Evolutionary conservation across 2,113 vertebrate genomes (phyloP).

Genomic region (Barnardius zonarius): DNA sequence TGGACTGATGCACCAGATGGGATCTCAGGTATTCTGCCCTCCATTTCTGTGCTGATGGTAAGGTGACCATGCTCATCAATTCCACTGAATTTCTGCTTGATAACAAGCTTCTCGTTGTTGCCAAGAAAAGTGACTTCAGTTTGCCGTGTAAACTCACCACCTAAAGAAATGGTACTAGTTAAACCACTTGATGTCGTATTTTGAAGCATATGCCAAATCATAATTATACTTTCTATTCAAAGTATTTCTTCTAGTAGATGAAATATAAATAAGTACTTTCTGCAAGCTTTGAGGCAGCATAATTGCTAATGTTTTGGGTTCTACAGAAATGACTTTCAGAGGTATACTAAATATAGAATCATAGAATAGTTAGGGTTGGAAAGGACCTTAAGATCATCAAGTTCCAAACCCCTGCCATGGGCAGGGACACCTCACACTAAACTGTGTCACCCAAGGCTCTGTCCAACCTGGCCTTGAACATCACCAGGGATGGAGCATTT

Average conservation of each 20-base stretch:
- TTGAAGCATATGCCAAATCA: background rate
- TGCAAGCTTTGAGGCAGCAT: background rate
- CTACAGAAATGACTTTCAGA: background rate
- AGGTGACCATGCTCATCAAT: slow-evolving; percentile 93
- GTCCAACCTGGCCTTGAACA: no score
- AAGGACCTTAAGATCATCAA: no score
- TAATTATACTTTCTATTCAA: background rate
- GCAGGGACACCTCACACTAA: no score
- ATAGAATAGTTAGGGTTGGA: no score
- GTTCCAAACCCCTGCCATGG: no score
- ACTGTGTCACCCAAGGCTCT: no score
- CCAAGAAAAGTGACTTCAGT: slow-evolving; percentile 87
- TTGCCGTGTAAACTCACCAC: slow-evolving; percentile 85
- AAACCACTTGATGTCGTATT: background rate
- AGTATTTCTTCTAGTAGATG: background rate
- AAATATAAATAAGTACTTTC: background rate
- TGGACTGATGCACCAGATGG: slow-evolving; percentile 75
- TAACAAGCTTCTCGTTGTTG: slow-evolving; percentile 81
- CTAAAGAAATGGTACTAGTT: slow-evolving; percentile 63
- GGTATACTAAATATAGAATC: background rate
- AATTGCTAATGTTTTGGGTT: background rate
- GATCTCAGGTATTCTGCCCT: slow-evolving; percentile 84
- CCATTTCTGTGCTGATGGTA: slow-evolving; percentile 85
- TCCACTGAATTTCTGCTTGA: slow-evolving; percentile 87
- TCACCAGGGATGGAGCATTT: no score